Conservation (phyloP, 2,888 invertebrate species). For the Morinoia aosen region DNA sequence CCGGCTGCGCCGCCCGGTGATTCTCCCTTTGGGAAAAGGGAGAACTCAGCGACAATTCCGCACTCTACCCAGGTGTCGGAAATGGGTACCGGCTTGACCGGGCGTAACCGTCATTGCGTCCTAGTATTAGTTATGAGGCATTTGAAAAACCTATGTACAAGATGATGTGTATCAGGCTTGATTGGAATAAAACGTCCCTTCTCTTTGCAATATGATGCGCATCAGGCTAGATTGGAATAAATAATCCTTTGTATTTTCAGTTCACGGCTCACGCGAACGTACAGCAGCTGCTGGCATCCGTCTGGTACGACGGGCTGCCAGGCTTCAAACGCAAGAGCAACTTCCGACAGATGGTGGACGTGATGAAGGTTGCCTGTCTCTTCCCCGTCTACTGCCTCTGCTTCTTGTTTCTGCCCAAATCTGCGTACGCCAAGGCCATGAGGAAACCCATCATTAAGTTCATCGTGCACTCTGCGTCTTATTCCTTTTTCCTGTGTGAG, state of each 20-base stretch:
- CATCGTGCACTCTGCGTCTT: conserved; percentile 74
- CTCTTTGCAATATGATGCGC: too few relatives aligned
- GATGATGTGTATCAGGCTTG: too few relatives aligned
- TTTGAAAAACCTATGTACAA: too few relatives aligned
- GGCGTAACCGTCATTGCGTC: too few relatives aligned
- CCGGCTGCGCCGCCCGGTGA: too few relatives aligned
- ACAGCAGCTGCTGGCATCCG: conserved; percentile 74
- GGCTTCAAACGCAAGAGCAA: conserved; percentile 75
- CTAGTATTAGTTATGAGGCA: too few relatives aligned
- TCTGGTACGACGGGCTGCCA: conserved; percentile 76
- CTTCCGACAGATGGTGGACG: conserved; percentile 71
- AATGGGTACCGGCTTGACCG: too few relatives aligned
- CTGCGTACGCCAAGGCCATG: conserved; percentile 72
- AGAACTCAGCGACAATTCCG: too few relatives aligned
- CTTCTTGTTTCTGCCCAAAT: conserved; percentile 73
- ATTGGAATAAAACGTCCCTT: too few relatives aligned
- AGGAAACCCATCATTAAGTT: conserved; percentile 75
- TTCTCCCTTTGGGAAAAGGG: too few relatives aligned
- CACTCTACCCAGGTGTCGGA: too few relatives aligned
- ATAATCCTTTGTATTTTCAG: conserved; percentile 69
- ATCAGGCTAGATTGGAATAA: too few relatives aligned
- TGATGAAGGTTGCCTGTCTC: conserved; percentile 67
- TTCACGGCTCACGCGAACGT: conserved; percentile 77
- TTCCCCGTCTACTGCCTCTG: conserved; percentile 73
- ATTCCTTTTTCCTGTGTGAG: conserved; percentile 81